These are phyloP conservation scores for Lamprotornis superbus DNA, from an alignment of 2,113 vertebrate genomes.

Conservation along the genomic window DNA sequence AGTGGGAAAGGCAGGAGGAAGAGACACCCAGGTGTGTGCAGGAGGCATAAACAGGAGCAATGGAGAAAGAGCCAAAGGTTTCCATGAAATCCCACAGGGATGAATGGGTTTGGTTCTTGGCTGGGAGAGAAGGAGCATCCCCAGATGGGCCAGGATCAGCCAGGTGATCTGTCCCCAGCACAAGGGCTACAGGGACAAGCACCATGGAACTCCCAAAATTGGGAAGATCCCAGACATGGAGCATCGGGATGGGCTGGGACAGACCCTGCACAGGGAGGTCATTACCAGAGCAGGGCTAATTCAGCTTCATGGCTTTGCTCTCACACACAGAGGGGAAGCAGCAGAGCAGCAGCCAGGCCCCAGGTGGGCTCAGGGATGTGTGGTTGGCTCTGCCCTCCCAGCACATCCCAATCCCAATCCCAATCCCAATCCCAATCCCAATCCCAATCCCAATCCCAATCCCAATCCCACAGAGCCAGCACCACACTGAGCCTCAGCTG, in stretches of 20 bases:
- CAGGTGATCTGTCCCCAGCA: neutral
- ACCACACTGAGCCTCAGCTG: neutral
- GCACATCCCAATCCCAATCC: neutral
- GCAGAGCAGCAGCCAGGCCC: neutral
- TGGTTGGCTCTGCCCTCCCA: neutral
- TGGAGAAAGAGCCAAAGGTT: neutral
- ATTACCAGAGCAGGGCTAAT: neutral
- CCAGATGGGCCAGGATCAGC: neutral
- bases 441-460: neutral
- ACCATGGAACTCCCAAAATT: accelerated
- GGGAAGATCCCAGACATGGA: accelerated
- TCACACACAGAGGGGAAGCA: neutral
- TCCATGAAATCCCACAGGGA: neutral
- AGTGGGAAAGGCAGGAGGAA: neutral
- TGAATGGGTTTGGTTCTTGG: accelerated
- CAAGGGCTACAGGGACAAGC: neutral
- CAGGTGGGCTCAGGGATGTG: neutral
- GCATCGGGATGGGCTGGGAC: accelerated
- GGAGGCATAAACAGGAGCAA: neutral
- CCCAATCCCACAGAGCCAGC: neutral
- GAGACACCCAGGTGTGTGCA: neutral
- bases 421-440: neutral
- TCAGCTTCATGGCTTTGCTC: neutral
- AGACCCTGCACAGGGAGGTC: neutral
- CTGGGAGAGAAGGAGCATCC: neutral